phyloP scores from a whole-genome alignment of 2,113 vertebrate genomes.

The Thamnaconus septentrionalis region DNA sequence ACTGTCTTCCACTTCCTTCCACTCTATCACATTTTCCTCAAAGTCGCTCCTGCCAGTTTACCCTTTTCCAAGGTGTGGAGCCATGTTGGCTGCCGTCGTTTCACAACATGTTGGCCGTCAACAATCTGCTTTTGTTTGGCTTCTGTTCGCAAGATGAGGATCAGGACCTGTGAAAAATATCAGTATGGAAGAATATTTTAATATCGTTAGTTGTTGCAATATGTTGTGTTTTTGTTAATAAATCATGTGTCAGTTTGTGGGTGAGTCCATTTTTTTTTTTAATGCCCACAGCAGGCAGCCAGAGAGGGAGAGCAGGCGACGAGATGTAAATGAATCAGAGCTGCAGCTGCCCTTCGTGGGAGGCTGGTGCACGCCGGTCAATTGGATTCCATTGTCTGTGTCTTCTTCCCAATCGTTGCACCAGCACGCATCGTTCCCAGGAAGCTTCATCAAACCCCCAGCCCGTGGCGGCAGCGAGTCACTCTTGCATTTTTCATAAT shows the following conservation, averaged over 20 bases:
- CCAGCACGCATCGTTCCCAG: no score
- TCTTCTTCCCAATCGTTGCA: slow-evolving; percentile 21
- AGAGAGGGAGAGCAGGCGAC: neutral
- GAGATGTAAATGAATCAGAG: slow-evolving; percentile 9
- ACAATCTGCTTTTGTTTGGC: slow-evolving; percentile 1
- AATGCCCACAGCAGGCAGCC: neutral
- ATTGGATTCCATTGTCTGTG: slow-evolving; percentile 43
- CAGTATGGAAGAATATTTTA: no score
- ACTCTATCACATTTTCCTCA: neutral
- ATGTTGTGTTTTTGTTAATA: no score
- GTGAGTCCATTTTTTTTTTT: neutral
- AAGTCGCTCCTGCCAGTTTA: neutral
- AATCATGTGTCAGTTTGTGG: neutral
- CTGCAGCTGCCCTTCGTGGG: slow-evolving; percentile 44
- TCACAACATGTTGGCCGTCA: neutral
- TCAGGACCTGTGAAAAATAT: no score
- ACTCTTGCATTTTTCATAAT: slow-evolving; percentile 20
- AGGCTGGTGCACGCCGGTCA: slow-evolving; percentile 36
- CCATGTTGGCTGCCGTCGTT: slow-evolving; percentile 9
- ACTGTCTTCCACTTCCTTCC: neutral
- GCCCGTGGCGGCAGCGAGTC: neutral
- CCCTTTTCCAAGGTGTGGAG: neutral
- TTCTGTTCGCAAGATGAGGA: neutral
- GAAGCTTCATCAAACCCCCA: no score
- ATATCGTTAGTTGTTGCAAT: no score